Evolutionary conservation across 2,888 invertebrate species (phyloP).

Genomic region (Brenthis hecate): DNA sequence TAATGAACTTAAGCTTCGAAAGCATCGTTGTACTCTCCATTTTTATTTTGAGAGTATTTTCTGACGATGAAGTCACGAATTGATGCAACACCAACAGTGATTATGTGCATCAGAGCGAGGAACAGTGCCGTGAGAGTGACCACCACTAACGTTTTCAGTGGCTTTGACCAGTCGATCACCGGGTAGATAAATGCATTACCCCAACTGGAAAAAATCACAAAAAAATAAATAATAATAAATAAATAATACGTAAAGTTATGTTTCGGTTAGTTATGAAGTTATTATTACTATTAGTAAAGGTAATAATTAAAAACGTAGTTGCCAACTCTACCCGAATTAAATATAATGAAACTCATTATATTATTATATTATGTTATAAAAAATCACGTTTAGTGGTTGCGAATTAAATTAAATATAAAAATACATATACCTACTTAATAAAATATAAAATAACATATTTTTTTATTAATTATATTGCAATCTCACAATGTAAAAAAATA

Average conservation of each 20-base stretch:
- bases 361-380: no score
- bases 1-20: constrained; percentile 52
- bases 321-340: no score
- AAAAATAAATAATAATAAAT: not conserved
- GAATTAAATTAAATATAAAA: no score
- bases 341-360: no score
- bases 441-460: no score
- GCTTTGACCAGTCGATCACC: constrained; percentile 90
- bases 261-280: not conserved
- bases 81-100: constrained; percentile 83
- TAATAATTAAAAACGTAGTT: no score
- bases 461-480: no score
- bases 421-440: no score
- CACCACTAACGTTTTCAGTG: constrained; percentile 84
- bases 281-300: not conserved
- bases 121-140: constrained; percentile 86
- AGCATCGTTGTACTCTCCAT: constrained; percentile 68
- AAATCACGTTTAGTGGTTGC: no score
- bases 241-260: not conserved
- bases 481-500: no score
- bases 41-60: constrained; percentile 49
- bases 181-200: constrained; percentile 88
- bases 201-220: constrained; percentile 70
- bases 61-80: constrained; percentile 67
- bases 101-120: constrained; percentile 85